A percentile compares a stretch with the other conserved stretches of the same genome.
Evolutionary conservation across 2,888 invertebrate species (phyloP).

Genomic region (Hyposoter didymator): DNA sequence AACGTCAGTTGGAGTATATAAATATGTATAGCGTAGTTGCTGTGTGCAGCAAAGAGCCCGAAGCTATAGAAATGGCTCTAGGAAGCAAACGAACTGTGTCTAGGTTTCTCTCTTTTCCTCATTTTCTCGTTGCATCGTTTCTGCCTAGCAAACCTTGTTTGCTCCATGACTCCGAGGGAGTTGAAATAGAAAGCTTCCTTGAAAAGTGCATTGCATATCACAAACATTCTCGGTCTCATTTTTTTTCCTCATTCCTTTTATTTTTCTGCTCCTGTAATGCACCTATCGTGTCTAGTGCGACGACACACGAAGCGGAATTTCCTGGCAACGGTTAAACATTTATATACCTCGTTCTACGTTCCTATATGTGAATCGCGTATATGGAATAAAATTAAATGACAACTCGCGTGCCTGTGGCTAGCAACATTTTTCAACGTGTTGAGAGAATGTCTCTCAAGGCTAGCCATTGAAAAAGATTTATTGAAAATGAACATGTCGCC

Average conservation of each 20-base stretch:
- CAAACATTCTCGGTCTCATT: conserved; percentile 41
- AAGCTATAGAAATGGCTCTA: conserved; percentile 36
- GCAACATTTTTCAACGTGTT: not conserved
- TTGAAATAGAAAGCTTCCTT: conserved; percentile 59
- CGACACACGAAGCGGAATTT: conserved; percentile 30
- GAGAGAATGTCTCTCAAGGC: not conserved
- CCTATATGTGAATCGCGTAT: not conserved
- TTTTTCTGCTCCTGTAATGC: conserved; percentile 21
- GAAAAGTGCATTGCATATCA: conserved; percentile 55
- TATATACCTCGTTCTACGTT: conserved; percentile 17
- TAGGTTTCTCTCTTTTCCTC: conserved; percentile 30
- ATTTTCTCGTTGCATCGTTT: conserved; percentile 43
- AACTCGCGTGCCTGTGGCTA: conserved; percentile 3
- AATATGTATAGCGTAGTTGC: not conserved
- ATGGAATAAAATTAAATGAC: conserved; percentile 24
- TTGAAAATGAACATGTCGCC: not conserved
- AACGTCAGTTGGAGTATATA: not conserved
- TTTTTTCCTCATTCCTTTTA: conserved; percentile 12
- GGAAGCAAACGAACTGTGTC: conserved; percentile 54
- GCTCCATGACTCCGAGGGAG: conserved; percentile 35
- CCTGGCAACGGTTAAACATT: conserved; percentile 43
- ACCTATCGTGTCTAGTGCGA: conserved; percentile 36
- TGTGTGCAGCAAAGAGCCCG: conserved; percentile 38
- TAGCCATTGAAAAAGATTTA: not conserved
- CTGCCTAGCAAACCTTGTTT: conserved; percentile 59